phyloP scores from a whole-genome alignment of 2,888 invertebrate species.

The Orthosia incerta region DNA sequence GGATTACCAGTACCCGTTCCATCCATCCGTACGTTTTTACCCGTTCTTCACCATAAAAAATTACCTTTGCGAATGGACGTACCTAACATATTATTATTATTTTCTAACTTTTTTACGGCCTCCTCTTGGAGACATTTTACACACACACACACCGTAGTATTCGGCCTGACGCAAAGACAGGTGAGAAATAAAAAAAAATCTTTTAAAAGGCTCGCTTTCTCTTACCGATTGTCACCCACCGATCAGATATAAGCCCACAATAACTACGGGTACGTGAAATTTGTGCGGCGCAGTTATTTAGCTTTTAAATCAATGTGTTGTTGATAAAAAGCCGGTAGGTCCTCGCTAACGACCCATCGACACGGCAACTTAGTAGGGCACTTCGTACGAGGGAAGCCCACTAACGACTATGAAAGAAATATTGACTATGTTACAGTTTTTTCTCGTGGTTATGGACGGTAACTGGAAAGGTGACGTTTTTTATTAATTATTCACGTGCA shows the following conservation, averaged over 20 bases:
- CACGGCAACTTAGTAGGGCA: constrained; percentile 67
- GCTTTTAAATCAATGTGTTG: constrained; percentile 80
- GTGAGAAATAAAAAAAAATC: no score
- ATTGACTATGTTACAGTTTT: constrained; percentile 47
- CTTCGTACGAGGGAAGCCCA: constrained; percentile 15
- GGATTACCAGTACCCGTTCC: neutral
- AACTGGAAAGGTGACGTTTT: constrained; percentile 43
- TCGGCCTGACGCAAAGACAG: neutral
- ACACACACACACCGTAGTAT: neutral
- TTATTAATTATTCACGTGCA: constrained; percentile 60
- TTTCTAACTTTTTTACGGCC: no score
- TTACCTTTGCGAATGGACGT: no score
- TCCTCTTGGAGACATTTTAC: neutral
- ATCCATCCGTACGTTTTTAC: no score
- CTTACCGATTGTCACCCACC: constrained; percentile 36
- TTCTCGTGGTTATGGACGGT: constrained; percentile 32
- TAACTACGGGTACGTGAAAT: constrained; percentile 69
- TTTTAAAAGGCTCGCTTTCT: constrained; percentile 14
- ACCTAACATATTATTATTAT: no score
- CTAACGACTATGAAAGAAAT: constrained; percentile 47
- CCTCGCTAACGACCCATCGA: constrained; percentile 67
- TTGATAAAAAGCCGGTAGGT: constrained; percentile 75
- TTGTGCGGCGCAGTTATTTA: constrained; percentile 72
- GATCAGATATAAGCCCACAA: constrained; percentile 57
- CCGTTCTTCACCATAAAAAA: no score